Percentiles rank a stretch among this genome's conserved stretches.
phyloP scores from a whole-genome alignment of 1,140 invertebrate species.

The Leguminivora glycinivorella region DNA sequence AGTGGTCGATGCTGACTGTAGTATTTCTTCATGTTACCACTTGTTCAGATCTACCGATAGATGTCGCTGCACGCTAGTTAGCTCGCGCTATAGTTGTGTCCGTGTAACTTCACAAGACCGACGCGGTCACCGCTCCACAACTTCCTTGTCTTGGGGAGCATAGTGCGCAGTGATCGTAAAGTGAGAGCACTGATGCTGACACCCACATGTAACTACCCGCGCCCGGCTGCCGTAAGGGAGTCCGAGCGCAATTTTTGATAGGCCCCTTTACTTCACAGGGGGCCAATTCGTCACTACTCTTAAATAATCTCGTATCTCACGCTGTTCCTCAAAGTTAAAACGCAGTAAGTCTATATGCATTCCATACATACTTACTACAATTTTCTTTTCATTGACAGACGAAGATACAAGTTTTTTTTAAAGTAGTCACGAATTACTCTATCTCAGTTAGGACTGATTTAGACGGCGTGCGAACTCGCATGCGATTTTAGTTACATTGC shows the following conservation, averaged over 20 bases:
- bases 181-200: slow-evolving; percentile 85
- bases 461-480: no score
- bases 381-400: no score
- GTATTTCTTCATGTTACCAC: not conserved
- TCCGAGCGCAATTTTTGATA: slow-evolving; percentile 84
- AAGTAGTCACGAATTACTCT: no score
- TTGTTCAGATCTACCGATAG: not conserved
- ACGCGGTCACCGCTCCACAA: not conserved
- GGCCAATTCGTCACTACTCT: no score
- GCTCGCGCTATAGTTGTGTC: not conserved
- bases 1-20: no score
- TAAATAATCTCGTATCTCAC: no score
- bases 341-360: no score
- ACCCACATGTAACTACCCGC: slow-evolving; percentile 78
- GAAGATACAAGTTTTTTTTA: no score
- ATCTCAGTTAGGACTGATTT: no score
- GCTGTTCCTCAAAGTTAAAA: no score
- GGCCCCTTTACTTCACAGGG: slow-evolving; percentile 83
- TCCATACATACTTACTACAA: no score
- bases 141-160: slow-evolving; percentile 86
- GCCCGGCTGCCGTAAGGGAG: slow-evolving; percentile 74
- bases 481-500: no score
- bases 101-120: not conserved
- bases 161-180: slow-evolving; percentile 84
- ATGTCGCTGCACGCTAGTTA: not conserved